phyloP scores from a whole-genome alignment of 2,797 vertebrate species.

The Macropodus opercularis region DNA sequence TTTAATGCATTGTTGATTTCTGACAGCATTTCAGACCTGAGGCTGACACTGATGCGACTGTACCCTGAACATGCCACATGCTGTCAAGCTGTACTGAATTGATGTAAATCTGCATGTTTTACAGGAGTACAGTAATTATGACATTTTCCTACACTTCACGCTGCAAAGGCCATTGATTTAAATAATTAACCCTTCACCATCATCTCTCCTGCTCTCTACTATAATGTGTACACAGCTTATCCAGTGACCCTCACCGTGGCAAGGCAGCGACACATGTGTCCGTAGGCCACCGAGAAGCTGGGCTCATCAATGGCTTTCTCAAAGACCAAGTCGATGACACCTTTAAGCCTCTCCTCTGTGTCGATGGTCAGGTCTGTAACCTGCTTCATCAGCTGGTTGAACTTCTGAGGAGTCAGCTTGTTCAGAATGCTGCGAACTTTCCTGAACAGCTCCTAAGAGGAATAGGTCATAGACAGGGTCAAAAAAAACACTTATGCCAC shows the following conservation, averaged over 20 bases:
- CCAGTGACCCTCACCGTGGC: conserved; percentile 84
- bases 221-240: no score
- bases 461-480: neutral
- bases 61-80: no score
- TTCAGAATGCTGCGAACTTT: conserved; percentile 98
- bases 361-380: conserved; percentile 96
- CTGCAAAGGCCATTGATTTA: neutral
- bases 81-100: no score
- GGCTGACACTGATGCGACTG: no score
- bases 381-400: conserved; percentile 97
- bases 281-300: conserved; percentile 96
- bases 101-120: no score
- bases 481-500: neutral
- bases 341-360: conserved; percentile 96
- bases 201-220: neutral
- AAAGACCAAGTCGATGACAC: conserved; percentile 97
- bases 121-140: no score
- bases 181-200: neutral
- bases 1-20: neutral
- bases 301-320: conserved; percentile 98
- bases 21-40: no score
- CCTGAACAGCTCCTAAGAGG: conserved; percentile 88
- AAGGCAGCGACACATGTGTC: conserved; percentile 97
- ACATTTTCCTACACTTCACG: neutral
- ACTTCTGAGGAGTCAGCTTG: conserved; percentile 98